These are phyloP conservation scores for Heliopora coerulea DNA, from an alignment of 92 coral and sea anemone species.

Conservation along the genomic window DNA sequence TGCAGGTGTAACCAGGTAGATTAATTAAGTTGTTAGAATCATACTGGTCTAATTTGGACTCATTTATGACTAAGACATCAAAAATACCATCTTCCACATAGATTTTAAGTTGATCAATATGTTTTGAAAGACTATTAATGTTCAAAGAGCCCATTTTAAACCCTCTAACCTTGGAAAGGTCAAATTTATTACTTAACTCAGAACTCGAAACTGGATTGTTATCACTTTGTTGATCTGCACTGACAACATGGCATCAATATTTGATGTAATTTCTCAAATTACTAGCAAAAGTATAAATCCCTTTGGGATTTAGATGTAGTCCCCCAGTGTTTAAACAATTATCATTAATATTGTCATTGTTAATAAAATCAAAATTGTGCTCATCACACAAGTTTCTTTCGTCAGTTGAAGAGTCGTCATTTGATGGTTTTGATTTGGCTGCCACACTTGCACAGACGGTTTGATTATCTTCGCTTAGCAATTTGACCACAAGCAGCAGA, in stretches of 20 bases:
- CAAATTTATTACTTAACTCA: neutral
- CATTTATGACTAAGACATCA: slow-evolving; percentile 51
- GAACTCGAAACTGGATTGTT: neutral
- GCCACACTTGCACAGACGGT: no score
- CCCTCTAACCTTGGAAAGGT: slow-evolving; percentile 31
- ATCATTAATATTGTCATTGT: slow-evolving; percentile 30
- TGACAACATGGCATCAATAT: no score
- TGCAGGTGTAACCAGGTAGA: slow-evolving; percentile 31
- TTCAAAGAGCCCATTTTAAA: slow-evolving; percentile 50
- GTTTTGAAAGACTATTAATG: slow-evolving; percentile 43
- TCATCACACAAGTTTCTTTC: slow-evolving; percentile 9
- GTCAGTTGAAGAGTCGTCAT: no score
- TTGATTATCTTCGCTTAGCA: no score
- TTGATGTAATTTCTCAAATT: slow-evolving; percentile 33
- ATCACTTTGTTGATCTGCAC: slow-evolving; percentile 21
- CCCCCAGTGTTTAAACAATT: slow-evolving; percentile 27
- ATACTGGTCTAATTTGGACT: slow-evolving; percentile 40
- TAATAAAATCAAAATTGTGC: slow-evolving; percentile 28
- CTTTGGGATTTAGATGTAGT: slow-evolving; percentile 39
- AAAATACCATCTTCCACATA: slow-evolving; percentile 7
- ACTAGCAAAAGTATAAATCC: slow-evolving; percentile 31
- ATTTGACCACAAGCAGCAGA: no score
- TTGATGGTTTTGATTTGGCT: no score
- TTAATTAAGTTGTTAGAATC: neutral
- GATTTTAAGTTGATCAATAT: slow-evolving; percentile 46